A percentile compares a stretch with the other conserved stretches of the same genome.
Evolutionary conservation across 2,797 vertebrate genomes (phyloP).

Genomic region (Sardinella longiceps): DNA sequence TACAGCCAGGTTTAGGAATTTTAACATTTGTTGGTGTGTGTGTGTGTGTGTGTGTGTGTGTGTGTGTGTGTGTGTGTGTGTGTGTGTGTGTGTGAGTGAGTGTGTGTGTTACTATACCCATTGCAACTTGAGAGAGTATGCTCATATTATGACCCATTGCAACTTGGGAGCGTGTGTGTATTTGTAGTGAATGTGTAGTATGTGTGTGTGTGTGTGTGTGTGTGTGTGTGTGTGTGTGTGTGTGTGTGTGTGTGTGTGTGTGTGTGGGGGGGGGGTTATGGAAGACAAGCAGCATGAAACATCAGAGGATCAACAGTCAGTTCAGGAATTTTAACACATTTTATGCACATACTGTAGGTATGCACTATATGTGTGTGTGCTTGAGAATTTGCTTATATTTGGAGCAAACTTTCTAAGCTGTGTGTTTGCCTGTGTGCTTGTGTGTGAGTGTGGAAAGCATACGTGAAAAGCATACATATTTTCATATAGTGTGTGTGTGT

Average conservation of each 20-base stretch:
- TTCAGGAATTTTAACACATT: background rate
- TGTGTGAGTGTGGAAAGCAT: background rate
- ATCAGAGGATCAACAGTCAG: background rate
- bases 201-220: no score
- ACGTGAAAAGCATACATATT: no score
- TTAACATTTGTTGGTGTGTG: background rate
- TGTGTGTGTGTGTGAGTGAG: background rate
- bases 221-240: background rate
- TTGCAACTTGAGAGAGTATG: no score
- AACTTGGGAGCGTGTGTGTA: no score
- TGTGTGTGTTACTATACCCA: no score
- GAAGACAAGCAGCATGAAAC: background rate
- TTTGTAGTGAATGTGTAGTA: no score
- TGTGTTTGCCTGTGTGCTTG: background rate
- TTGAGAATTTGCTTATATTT: no score
- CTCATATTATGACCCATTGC: no score
- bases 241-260: conserved; percentile 13
- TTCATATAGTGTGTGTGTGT: background rate
- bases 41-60: background rate
- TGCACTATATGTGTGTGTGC: conserved; percentile 12
- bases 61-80: background rate
- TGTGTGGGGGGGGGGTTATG: no score
- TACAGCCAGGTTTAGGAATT: background rate
- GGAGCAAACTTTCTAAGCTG: no score
- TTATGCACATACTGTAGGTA: background rate